Base-by-base conservation (phyloP, 2,797 vertebrate genomes). In the Hoplostethus atlanticus region DNA sequence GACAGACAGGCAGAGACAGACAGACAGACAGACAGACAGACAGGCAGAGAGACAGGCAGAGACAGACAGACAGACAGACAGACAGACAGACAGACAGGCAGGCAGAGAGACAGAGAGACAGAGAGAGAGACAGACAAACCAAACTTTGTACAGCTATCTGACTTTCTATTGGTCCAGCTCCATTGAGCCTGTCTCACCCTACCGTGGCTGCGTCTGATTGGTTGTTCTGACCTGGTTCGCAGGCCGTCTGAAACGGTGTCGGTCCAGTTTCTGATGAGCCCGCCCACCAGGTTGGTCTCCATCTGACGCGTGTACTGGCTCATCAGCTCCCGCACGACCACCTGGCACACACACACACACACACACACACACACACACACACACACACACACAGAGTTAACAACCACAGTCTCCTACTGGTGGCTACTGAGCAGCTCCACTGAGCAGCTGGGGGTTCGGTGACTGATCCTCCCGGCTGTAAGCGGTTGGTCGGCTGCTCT, bases 241-340 rank as follows among this genome's bases (percentile, higher is more conserved):
- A 93, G 80, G 56, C 64, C 81, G 85, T 94, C 89, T 0, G 89
- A 68, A 6, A 62, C 40, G 6, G 83, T 81, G 31, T 62, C 77
- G 10, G 61, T 87, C 92, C 91, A 91, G 80, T 62, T 88, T 68
- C 17, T 61, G 28, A 93, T 87, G 62, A 84, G 64, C 44, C 84
- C 83, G 11, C 74, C 64, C 9, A 91, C n/a, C 0, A 66, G 31
- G 3, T 63, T 89, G 63, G 84, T 77, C 46, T 80, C 66, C 68
- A 69, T 78, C 59, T 86, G 79, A 38, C 74, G 86, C 21, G 67
- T 76, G 52, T 83, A 75, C 9, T 93, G 93, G 55, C 83, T 80
- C 67, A 94, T 75, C 65, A 93, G 76, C 63, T 94, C 92, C 47
- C 76, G 61, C 3, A 86, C 90, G 44, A 93, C 89, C 10, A 89